A percentile compares a stretch with the other conserved stretches of the same genome.
phyloP scores from a whole-genome alignment of 2,888 invertebrate genomes.

The Chydorus sphaericus region DNA sequence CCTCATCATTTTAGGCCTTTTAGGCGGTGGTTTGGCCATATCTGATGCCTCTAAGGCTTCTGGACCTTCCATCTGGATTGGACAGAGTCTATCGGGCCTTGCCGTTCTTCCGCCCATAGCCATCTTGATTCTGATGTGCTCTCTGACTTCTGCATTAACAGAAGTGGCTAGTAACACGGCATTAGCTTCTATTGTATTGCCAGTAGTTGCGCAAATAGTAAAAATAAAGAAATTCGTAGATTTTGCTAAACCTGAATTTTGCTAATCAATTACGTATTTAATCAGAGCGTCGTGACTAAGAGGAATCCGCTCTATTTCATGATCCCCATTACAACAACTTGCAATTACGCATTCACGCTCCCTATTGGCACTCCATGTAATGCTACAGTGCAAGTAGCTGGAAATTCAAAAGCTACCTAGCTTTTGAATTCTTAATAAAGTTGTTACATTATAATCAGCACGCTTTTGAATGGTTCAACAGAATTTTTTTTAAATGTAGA shows the following conservation, averaged over 20 bases:
- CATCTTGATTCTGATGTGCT: constrained; percentile 57
- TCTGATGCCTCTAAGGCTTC: constrained; percentile 71
- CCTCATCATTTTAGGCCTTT: constrained; percentile 64
- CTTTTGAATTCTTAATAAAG: no score
- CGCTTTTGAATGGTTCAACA: no score
- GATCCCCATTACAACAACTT: constrained; percentile 31
- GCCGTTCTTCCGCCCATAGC: constrained; percentile 43
- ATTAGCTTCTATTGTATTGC: constrained; percentile 71
- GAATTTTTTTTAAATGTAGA: no score
- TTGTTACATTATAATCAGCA: no score
- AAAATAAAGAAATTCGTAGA: no score
- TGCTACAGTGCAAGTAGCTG: constrained; percentile 32
- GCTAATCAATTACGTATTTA: no score
- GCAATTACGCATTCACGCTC: constrained; percentile 34
- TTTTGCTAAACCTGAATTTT: no score
- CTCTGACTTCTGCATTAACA: constrained; percentile 64
- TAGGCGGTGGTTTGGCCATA: constrained; percentile 82
- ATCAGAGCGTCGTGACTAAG: constrained; percentile 18
- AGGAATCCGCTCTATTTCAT: constrained; percentile 32
- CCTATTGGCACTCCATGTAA: constrained; percentile 37
- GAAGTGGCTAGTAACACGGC: constrained; percentile 85
- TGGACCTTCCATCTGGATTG: constrained; percentile 60
- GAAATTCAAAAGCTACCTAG: constrained; percentile 21
- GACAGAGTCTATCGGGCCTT: constrained; percentile 47
- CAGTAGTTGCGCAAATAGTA: constrained; percentile 68